Conservation (phyloP, 2,797 vertebrate species). For the Gymnothorax javanicus region DNA sequence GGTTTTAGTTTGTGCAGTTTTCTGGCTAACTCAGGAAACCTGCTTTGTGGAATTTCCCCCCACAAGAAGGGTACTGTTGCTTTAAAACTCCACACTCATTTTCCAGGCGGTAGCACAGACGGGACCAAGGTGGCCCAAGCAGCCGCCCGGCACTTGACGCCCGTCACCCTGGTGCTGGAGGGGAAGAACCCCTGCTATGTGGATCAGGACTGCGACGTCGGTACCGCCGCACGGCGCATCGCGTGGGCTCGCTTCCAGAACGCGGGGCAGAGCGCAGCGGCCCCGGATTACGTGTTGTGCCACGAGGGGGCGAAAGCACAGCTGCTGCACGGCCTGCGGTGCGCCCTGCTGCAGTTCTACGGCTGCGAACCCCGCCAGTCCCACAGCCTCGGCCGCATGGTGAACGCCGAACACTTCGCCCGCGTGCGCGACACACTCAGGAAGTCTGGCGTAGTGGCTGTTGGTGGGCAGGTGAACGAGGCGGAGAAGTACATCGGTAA, state of each 20-base stretch:
- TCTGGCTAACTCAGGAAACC: too few relatives aligned
- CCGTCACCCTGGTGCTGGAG: constrained; percentile 68
- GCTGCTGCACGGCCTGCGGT: constrained; percentile 67
- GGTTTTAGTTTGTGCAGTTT: too few relatives aligned
- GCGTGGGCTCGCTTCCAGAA: constrained; percentile 78
- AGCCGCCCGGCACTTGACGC: constrained; percentile 65
- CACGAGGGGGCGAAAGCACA: constrained; percentile 56
- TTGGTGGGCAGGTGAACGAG: constrained; percentile 74
- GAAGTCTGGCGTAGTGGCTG: constrained; percentile 70
- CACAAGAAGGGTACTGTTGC: background rate
- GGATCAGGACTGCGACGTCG: constrained; percentile 69
- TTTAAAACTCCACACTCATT: background rate
- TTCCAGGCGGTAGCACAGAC: constrained; percentile 62
- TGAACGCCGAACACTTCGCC: constrained; percentile 67
- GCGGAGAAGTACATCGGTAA: constrained; percentile 76
- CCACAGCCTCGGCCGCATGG: constrained; percentile 70
- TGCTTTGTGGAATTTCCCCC: too few relatives aligned
- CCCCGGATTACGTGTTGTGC: constrained; percentile 74
- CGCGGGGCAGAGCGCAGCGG: constrained; percentile 71
- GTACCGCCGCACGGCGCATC: constrained; percentile 64
- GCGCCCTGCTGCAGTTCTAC: constrained; percentile 69
- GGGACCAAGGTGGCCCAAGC: constrained; percentile 69
- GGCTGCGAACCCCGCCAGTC: constrained; percentile 70
- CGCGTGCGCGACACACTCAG: constrained; percentile 64
- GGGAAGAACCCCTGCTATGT: constrained; percentile 79